Evolutionary conservation across 2,113 vertebrate species (phyloP), one percentile per base, ranked within the genome.

Genomic region (Cacatua alba): DNA sequence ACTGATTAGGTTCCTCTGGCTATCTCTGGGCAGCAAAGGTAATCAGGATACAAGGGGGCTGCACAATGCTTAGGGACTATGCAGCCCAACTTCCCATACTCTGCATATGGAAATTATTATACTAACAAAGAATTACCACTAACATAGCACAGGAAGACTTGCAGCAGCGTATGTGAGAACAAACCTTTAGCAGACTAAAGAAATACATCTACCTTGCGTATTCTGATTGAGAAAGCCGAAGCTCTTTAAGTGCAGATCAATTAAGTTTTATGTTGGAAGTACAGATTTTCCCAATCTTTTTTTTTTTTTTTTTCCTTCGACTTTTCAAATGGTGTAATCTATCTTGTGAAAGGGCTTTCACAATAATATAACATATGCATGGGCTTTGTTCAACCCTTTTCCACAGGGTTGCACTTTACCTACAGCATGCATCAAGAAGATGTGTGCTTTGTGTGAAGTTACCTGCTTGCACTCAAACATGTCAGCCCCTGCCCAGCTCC

Each of bases 1-100:
- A 13, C 87, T 55, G 53, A 49, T 92, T 7, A 84, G 51, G 43
- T 35, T 64, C 0, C 14, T 20, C 33, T 70, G 92, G 29, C 41
- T 33, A 4, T 57, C 18, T 63, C 77, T 20, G 69, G 79, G 7
- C 82, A 88, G 46, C 11, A 5, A 31, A 68, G 75, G 24, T 44
- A 9, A 92, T 94, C 84, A 71, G 65, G 60, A 85, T 94, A 80
- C 91, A 11, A 11, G 8, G 14, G 65, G 63, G 52, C 69, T 69
- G 51, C 1, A 3, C 41, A 3, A 1, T 8, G 51, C 63, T n/a
- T 44, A 1, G 1, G 3, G 64, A 5, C 75, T 25, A 13, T 17
- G 48, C 76, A 46, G 62, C 69, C 44, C 3, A 68, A n/a, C 77
- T 51, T 43, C 39, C 74, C 33, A 1, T 24, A 17, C 37, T 33